Evolutionary conservation across 1,140 invertebrate genomes (phyloP), one percentile per base, ranked within the genome.

Genomic region (Hylaeus volcanicus): DNA sequence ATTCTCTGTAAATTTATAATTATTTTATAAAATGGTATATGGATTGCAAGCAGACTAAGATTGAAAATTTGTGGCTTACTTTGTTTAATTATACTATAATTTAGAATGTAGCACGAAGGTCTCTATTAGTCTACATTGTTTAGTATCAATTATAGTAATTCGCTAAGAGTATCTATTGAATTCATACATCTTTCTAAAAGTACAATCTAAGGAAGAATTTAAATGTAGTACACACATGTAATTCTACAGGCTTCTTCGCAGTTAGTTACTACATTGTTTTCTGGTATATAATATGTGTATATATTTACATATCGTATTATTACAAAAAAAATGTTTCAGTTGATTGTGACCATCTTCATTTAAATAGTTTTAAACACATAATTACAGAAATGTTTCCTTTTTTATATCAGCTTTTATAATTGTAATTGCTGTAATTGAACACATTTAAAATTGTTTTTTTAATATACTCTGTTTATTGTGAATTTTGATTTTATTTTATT

Each of bases 271-370:
- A 78, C 63, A 72, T 43, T 85, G 41, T 45, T 75, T 83, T 76
- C 73, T 76, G 56, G 48, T 84, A 9, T 84, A 84, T 84, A 79
- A 70, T 41, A 78, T 79, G 72, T 61, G 69, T 85, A 70, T 83
- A 81, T 88, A 88, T 88, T 81, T 88, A 88, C 85, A 88, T 82
- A 70, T 68, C 26, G 56, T 75, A 65, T 72, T 58, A 73, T 72
- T 85, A 81, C 78, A 80, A 81, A 73, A 58, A 9, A 76, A 61
- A 55, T 51, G 11, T 77, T 77, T 75, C 80, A 78, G 81, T 81
- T 88, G 86, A 88, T 83, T 88, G 86, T 88, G 86, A 88, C 81
- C 56, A 72, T 81, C 85, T 85, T 88, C 65, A 43, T 65, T 75
- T 39, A 55, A 74, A 79, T 26, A 72, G 4, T 74, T 86, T 79